Conservation (phyloP, 2,888 invertebrate genomes). For the Leucozona laternaria region DNA sequence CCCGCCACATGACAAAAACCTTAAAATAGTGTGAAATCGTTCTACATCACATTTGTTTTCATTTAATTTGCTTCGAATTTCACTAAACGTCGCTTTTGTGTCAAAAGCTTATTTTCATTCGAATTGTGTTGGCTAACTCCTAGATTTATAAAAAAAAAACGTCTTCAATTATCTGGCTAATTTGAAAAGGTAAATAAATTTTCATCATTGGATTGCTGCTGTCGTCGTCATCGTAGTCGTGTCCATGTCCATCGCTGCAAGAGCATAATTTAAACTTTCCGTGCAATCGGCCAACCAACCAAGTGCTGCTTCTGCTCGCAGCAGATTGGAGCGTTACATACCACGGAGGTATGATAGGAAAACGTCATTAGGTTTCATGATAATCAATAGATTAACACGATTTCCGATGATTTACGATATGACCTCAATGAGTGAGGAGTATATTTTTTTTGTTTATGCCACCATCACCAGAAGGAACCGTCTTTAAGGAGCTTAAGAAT, state of each 20-base stretch:
- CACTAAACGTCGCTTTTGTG: not conserved
- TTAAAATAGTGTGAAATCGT: too few relatives aligned
- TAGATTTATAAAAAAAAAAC: not conserved
- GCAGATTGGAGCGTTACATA: not conserved
- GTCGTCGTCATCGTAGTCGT: constrained; percentile 11
- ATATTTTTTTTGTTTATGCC: constrained; percentile 14
- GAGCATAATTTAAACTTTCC: constrained; percentile 37
- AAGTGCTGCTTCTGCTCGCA: not conserved
- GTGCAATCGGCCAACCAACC: not conserved
- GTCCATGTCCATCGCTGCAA: constrained; percentile 17
- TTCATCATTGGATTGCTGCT: constrained; percentile 28
- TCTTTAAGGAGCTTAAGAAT: constrained; percentile 25
- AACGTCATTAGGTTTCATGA: constrained; percentile 71
- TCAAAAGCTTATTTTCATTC: not conserved
- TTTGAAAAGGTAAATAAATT: constrained; percentile 70
- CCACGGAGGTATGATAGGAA: constrained; percentile 54
- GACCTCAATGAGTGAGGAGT: constrained; percentile 68
- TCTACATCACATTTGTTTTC: too few relatives aligned
- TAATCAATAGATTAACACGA: constrained; percentile 76
- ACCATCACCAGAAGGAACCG: constrained; percentile 39
- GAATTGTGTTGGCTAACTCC: not conserved
- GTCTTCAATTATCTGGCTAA: constrained; percentile 63
- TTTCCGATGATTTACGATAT: constrained; percentile 74
- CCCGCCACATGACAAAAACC: too few relatives aligned
- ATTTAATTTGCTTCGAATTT: not conserved